Evolutionary conservation across 2,888 invertebrate genomes (phyloP).

Genomic region (Dexiosoma caninum): DNA sequence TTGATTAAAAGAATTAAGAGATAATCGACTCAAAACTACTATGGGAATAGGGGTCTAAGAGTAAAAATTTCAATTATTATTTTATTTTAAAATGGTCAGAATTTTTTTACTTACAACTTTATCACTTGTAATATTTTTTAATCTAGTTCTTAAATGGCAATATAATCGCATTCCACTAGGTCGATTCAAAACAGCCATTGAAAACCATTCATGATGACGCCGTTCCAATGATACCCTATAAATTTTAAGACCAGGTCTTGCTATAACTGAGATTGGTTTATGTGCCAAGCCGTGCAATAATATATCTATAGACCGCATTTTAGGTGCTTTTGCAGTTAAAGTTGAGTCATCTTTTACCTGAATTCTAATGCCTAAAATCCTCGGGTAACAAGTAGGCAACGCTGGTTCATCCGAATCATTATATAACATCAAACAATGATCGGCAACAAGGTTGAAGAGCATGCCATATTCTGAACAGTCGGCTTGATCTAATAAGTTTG

Average conservation of each 20-base stretch:
- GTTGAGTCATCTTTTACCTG: background rate
- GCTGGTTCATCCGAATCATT: background rate
- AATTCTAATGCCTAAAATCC: background rate
- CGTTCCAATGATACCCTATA: conserved; percentile 39
- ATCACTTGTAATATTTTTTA: background rate
- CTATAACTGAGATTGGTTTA: too few species aligned
- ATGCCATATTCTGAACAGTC: background rate
- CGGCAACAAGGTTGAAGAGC: background rate
- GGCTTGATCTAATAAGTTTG: background rate
- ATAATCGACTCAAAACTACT: background rate
- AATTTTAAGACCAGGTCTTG: background rate
- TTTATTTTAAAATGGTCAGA: background rate
- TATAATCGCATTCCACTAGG: conserved; percentile 13
- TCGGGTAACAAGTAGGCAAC: background rate
- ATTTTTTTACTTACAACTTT: background rate
- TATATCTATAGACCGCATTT: too few species aligned
- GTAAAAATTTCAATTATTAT: background rate
- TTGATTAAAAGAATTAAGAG: background rate
- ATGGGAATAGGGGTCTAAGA: background rate
- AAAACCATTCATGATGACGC: conserved; percentile 61
- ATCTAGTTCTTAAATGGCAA: background rate
- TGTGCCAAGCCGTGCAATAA: too few species aligned
- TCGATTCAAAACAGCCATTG: conserved; percentile 35
- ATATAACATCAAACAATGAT: background rate
- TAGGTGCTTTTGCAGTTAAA: background rate